Percentiles rank a stretch among this genome's conserved stretches.
Conservation (phyloP, 1,140 invertebrate species). For the Tetramorium simillimum region DNA sequence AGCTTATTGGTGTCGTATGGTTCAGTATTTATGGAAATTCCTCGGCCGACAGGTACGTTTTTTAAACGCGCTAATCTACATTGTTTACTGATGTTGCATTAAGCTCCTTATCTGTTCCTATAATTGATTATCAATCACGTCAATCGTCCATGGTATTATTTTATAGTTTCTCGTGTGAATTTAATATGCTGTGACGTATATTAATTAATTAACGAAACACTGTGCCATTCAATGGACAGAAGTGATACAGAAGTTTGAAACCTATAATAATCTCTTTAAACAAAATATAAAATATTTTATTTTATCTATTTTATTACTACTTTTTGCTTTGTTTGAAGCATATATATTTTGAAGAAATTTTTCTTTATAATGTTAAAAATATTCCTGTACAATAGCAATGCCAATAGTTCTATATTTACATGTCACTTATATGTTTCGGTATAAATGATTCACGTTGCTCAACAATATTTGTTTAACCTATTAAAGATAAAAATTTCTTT, state of each 20-base stretch:
- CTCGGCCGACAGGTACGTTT: background rate
- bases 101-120: conserved; percentile 28
- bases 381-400: background rate
- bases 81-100: conserved; percentile 19
- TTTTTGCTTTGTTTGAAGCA: background rate
- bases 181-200: background rate
- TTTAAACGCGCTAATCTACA: background rate
- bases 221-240: background rate
- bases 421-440: background rate
- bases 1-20: background rate
- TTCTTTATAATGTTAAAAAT: background rate
- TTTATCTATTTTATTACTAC: background rate
- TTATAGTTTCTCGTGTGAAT: background rate
- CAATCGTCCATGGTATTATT: background rate
- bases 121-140: conserved; percentile 50
- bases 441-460: background rate
- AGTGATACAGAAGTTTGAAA: background rate
- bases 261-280: background rate
- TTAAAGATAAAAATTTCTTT: background rate
- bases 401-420: background rate
- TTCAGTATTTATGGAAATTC: conserved; percentile 38
- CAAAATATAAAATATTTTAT: background rate
- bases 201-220: background rate
- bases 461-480: conserved; percentile 52
- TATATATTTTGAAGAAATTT: background rate